Evolutionary conservation across 2,113 vertebrate genomes (phyloP).

Genomic region (Trogon surrucura): DNA sequence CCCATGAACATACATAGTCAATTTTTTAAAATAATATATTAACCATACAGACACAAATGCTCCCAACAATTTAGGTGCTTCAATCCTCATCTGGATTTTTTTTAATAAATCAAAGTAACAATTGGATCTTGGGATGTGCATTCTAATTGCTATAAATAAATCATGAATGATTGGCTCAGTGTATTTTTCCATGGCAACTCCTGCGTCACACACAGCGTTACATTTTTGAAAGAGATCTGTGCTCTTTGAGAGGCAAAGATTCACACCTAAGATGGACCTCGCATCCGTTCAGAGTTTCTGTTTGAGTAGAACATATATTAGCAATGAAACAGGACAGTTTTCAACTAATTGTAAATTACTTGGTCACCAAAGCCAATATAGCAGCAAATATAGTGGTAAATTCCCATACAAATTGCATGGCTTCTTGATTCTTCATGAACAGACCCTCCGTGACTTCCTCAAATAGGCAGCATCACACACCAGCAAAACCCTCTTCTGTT

Average conservation of each 20-base stretch:
- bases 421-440: not conserved
- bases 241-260: slow-evolving; percentile 21
- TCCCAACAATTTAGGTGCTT: not conserved
- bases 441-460: not conserved
- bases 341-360: not conserved
- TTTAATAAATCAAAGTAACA: slow-evolving; percentile 15
- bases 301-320: not conserved
- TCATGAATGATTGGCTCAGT: slow-evolving; percentile 66
- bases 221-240: slow-evolving; percentile 15
- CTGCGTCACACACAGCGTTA: slow-evolving; percentile 15
- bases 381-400: not conserved
- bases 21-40: slow-evolving; percentile 32
- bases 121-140: slow-evolving; percentile 37
- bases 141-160: slow-evolving; percentile 75
- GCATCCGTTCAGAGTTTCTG: not conserved
- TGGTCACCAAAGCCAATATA: not conserved
- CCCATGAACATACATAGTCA: not conserved
- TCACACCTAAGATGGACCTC: not conserved
- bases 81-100: not conserved
- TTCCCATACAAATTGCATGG: not conserved
- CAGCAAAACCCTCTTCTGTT: not conserved
- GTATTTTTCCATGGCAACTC: slow-evolving; percentile 74
- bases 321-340: not conserved
- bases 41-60: not conserved
- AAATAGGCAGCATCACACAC: not conserved